Percentiles rank a stretch among this genome's conserved stretches.
These are phyloP conservation scores for Tenthredo notha DNA, from an alignment of 2,888 invertebrate species.

Conservation along the genomic window DNA sequence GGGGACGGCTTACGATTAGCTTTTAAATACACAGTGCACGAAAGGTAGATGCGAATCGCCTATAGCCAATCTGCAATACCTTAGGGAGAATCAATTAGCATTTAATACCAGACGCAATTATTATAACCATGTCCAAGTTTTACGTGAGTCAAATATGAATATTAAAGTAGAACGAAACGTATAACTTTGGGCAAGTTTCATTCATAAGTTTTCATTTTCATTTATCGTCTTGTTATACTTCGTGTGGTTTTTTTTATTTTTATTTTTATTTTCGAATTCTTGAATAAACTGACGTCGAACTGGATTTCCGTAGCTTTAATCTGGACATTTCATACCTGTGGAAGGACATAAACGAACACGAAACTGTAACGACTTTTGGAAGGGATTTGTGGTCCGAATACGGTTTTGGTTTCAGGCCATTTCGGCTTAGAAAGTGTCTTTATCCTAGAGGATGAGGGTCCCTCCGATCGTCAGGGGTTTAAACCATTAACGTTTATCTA, in stretches of 20 bases:
- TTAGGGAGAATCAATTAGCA: slow-evolving; percentile 26
- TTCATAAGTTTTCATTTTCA: neutral
- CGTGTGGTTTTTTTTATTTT: too few relatives aligned
- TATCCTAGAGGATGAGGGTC: slow-evolving; percentile 22
- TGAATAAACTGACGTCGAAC: neutral
- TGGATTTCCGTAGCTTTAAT: neutral
- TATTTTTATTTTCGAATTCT: neutral
- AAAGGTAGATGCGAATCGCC: neutral
- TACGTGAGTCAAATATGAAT: neutral
- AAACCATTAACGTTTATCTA: slow-evolving; percentile 46
- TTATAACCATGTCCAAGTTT: slow-evolving; percentile 6
- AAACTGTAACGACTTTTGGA: slow-evolving; percentile 23
- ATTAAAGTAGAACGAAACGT: neutral
- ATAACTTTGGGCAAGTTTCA: neutral
- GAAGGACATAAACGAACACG: neutral
- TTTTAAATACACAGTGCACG: slow-evolving; percentile 34
- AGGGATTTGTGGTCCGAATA: slow-evolving; percentile 18
- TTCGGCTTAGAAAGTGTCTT: slow-evolving; percentile 33
- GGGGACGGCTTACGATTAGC: slow-evolving; percentile 16
- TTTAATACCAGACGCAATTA: slow-evolving; percentile 6
- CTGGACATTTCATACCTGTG: neutral
- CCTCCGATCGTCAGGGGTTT: slow-evolving; percentile 34
- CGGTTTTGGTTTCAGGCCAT: slow-evolving; percentile 11
- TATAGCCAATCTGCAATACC: slow-evolving; percentile 2
- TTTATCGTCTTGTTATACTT: neutral